Evolutionary conservation across 2,888 invertebrate species (phyloP), one percentile per base, ranked within the genome.

Genomic region (Cosmia pyralina): DNA sequence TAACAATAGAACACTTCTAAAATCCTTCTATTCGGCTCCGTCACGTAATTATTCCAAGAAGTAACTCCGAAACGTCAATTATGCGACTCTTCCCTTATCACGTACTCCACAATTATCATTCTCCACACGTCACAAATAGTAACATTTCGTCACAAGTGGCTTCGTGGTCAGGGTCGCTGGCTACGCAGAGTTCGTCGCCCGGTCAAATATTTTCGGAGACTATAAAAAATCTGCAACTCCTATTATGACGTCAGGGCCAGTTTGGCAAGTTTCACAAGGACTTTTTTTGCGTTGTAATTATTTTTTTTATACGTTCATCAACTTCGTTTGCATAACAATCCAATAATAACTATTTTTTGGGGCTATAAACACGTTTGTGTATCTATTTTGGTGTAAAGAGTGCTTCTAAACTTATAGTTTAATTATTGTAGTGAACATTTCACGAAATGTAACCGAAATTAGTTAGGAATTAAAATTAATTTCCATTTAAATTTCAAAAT

Each of bases 151-250:
- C 92, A 92, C 86, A 59, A 81, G 52, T 79, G 72, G 71, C 80
- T 86, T n/a, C 88, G 85, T 88, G 92, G 93, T 93, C 93, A 93
- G 92, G 93, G 93, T 89, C 93, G 90, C 91, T 92, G 90, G 89
- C 88, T 87, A 77, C 79, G 71, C 65, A 46, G 90, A 90, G 94
- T 91, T 94, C 95, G 86, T 90, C 88, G 94, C 87, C 95, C 95
- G 94, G 92, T 93, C 92, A 94, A 92, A 93, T 91, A 94, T 95
- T 95, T 92, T 90, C 84, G 83, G 90, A 87, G 88, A 88, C 88
- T 90, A 92, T 88, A 90, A 92, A 93, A 94, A 93, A 93, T 92
- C 89, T 92, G 92, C 94, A 93, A 82, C 88, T 91, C 90, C 93
- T 93, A 94, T 94, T 93, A 94, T 93, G 93, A 92, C 90, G 91